phyloP scores from a whole-genome alignment of 2,888 invertebrate species.

The Epistrophe eligans region DNA sequence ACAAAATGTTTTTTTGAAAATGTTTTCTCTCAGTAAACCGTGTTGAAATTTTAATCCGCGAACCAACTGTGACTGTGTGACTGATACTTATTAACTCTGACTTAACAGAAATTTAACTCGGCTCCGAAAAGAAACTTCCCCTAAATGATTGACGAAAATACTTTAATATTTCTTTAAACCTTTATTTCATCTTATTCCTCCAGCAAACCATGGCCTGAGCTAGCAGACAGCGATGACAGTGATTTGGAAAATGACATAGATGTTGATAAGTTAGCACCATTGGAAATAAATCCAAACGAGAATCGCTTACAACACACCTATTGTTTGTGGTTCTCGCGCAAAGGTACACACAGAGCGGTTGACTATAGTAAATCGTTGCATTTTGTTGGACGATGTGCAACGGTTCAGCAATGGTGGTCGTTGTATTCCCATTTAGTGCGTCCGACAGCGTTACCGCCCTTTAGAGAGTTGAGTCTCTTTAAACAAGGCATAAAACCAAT shows the following conservation, averaged over 20 bases:
- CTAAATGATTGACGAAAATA: no score
- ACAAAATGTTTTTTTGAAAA: no score
- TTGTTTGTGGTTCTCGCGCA: slow-evolving; percentile 93
- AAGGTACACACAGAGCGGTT: slow-evolving; percentile 84
- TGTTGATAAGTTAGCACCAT: slow-evolving; percentile 86
- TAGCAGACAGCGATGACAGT: slow-evolving; percentile 86
- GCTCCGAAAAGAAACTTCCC: no score
- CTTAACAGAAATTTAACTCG: no score
- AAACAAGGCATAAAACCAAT: slow-evolving; percentile 99
- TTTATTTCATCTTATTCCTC: slow-evolving; percentile 51
- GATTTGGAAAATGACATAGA: slow-evolving; percentile 87
- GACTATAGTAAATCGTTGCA: slow-evolving; percentile 88
- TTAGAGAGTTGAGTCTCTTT: slow-evolving; percentile 97
- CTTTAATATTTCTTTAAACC: no score
- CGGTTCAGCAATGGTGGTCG: slow-evolving; percentile 99
- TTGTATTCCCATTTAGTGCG: slow-evolving; percentile 96
- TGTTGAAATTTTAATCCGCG: no score
- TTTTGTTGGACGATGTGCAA: slow-evolving; percentile 93
- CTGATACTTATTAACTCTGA: no score
- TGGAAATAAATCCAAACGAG: slow-evolving; percentile 92
- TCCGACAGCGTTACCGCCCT: slow-evolving; percentile 94
- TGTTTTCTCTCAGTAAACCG: no score
- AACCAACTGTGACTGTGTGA: no score
- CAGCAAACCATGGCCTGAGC: slow-evolving; percentile 82
- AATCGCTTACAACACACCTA: slow-evolving; percentile 97